phyloP scores from a whole-genome alignment of 2,888 invertebrate genomes.

The Cistogaster globosa region DNA sequence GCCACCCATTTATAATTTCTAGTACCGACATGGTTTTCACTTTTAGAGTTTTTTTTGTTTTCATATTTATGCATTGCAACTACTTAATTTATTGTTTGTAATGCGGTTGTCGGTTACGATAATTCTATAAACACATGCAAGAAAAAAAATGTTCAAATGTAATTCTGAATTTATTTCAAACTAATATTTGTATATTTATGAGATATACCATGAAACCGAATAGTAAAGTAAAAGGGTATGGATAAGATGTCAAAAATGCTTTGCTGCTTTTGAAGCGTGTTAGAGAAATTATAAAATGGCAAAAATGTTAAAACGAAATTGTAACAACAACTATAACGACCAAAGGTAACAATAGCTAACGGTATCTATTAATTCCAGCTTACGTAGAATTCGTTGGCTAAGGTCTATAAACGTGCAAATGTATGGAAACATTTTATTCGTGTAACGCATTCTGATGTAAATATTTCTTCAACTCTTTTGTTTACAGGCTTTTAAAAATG shows the following conservation, averaged over 20 bases:
- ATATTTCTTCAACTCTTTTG: neutral
- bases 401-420: neutral
- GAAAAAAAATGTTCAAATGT: neutral
- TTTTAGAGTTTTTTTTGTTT: conserved; percentile 6
- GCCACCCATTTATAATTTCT: too few relatives aligned
- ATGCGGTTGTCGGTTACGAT: conserved; percentile 38
- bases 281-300: neutral
- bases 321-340: neutral
- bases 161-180: conserved; percentile 30
- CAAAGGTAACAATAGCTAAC: neutral
- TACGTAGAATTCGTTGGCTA: neutral
- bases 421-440: neutral
- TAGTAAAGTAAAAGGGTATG: neutral
- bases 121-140: neutral
- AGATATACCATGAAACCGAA: conserved; percentile 39
- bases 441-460: conserved; percentile 12
- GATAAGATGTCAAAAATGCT: conserved; percentile 34
- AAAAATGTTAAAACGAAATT: conserved; percentile 11
- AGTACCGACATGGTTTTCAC: neutral
- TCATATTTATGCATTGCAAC: conserved; percentile 32
- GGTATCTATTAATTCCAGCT: neutral
- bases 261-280: too few relatives aligned
- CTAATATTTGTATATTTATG: conserved; percentile 68
- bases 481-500: neutral
- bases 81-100: conserved; percentile 5